Percentiles rank a stretch among this genome's conserved stretches.
phyloP scores from a whole-genome alignment of 2,888 invertebrate species.

The Anodontia alba region DNA sequence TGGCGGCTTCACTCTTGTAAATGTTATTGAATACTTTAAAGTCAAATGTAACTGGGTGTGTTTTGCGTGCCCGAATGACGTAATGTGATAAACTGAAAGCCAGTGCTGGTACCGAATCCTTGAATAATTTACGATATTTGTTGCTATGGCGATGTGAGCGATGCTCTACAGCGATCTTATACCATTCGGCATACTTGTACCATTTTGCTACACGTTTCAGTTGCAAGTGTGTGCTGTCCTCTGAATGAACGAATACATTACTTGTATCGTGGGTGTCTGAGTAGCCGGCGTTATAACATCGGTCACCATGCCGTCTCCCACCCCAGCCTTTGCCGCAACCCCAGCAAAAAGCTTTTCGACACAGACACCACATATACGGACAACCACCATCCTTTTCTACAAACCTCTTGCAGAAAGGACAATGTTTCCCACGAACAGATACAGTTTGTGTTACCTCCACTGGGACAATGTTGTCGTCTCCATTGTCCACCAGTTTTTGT shows the following conservation, averaged over 20 bases:
- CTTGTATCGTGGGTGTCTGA: conserved; percentile 23
- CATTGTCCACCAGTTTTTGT: conserved; percentile 45
- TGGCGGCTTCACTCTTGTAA: conserved; percentile 25
- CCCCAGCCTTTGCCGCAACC: conserved; percentile 58
- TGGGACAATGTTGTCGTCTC: conserved; percentile 48
- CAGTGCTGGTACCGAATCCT: neutral
- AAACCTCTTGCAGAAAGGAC: conserved; percentile 67
- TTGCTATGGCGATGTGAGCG: conserved; percentile 37
- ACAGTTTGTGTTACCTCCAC: conserved; percentile 20
- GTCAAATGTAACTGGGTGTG: neutral
- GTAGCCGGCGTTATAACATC: conserved; percentile 23
- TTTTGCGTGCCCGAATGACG: neutral
- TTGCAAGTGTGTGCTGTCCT: neutral
- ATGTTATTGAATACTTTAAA: conserved; percentile 19
- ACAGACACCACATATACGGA: conserved; percentile 63
- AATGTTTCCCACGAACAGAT: conserved; percentile 62
- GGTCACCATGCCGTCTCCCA: neutral
- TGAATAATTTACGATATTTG: neutral
- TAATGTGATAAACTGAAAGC: neutral
- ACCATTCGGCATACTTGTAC: conserved; percentile 57
- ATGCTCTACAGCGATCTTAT: conserved; percentile 53
- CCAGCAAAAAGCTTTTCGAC: conserved; percentile 69
- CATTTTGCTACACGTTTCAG: conserved; percentile 9
- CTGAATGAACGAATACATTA: neutral
- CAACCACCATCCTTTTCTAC: conserved; percentile 71